Conservation (phyloP, 1,140 invertebrate genomes). For the Caerostris extrusa region DNA sequence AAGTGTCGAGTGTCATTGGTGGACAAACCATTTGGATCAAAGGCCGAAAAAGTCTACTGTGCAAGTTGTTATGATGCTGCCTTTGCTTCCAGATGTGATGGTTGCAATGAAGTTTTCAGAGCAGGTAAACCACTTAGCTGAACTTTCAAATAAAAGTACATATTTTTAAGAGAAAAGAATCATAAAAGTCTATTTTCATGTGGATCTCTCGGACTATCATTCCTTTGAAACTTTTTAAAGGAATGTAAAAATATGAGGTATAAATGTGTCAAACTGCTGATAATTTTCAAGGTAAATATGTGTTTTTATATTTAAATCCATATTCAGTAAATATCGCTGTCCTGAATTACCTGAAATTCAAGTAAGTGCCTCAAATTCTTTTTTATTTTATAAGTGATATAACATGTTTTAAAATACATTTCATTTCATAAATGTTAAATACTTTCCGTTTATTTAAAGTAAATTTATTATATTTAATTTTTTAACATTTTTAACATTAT, state of each 20-base stretch:
- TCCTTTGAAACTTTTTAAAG: too few species aligned
- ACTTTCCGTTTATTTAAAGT: too few species aligned
- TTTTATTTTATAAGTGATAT: background rate
- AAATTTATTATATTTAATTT: too few species aligned
- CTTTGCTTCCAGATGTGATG: slow-evolving; percentile 99
- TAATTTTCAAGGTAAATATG: background rate
- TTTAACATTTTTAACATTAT: too few species aligned
- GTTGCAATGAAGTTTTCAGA: slow-evolving; percentile 98
- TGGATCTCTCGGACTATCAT: too few species aligned
- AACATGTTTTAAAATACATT: too few species aligned
- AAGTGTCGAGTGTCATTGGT: slow-evolving; percentile 98
- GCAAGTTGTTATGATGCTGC: slow-evolving; percentile 99
- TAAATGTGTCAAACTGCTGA: background rate
- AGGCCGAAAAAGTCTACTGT: slow-evolving; percentile 97
- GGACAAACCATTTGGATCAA: slow-evolving; percentile 98
- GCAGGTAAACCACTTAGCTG: slow-evolving; percentile 89
- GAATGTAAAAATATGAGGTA: too few species aligned
- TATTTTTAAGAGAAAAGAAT: too few species aligned
- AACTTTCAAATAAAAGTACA: background rate
- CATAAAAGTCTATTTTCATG: too few species aligned
- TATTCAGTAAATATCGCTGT: background rate
- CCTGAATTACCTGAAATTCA: background rate
- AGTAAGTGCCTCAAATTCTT: background rate
- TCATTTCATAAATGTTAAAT: too few species aligned
- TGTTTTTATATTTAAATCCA: background rate